Conservation (phyloP, 2,888 invertebrate species). For the Ectobius pallidus region DNA sequence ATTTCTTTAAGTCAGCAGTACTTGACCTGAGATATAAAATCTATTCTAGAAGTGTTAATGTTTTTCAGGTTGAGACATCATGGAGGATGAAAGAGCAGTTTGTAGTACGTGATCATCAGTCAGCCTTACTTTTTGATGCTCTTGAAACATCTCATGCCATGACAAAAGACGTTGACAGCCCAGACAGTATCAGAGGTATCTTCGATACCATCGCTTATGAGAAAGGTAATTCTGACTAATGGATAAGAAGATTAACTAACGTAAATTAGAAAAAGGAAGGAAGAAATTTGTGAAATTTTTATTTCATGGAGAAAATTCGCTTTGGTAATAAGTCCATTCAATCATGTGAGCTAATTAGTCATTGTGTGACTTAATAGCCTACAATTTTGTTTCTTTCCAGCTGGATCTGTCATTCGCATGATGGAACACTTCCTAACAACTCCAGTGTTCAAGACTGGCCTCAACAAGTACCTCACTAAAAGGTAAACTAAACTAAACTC, state of each 20-base stretch:
- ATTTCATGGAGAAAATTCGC: no score
- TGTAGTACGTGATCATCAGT: constrained; percentile 50
- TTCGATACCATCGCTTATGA: constrained; percentile 42
- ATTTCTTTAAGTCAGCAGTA: no score
- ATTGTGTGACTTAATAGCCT: no score
- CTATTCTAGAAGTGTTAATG: no score
- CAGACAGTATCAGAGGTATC: constrained; percentile 27
- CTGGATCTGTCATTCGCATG: constrained; percentile 63
- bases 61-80: constrained; percentile 48
- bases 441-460: constrained; percentile 62
- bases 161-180: constrained; percentile 28
- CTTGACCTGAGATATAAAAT: no score
- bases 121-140: constrained; percentile 53
- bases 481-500: no score
- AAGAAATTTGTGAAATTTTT: no score
- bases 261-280: no score
- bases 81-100: constrained; percentile 53
- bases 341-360: no score
- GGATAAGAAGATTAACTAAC: no score
- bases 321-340: no score
- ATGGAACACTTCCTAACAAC: constrained; percentile 60
- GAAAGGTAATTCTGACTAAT: constrained; percentile 40
- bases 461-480: constrained; percentile 54
- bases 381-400: constrained; percentile 47
- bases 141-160: constrained; percentile 55